Conservation (phyloP, 2,888 invertebrate species). For the Tenthredo notha region DNA sequence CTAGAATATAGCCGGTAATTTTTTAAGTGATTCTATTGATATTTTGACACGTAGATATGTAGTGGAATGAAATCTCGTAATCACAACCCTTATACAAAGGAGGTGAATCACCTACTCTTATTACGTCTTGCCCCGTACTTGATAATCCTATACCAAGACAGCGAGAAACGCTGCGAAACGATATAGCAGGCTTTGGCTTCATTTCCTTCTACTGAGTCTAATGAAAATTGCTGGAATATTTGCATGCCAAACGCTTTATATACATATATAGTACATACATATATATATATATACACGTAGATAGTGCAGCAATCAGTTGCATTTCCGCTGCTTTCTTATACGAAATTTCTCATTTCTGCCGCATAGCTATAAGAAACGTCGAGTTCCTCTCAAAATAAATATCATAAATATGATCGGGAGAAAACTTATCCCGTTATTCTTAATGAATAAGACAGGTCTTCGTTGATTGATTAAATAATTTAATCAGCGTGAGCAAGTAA, state of each 20-base stretch:
- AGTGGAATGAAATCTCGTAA: neutral
- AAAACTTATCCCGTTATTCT: neutral
- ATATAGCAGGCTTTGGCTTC: constrained; percentile 36
- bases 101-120: constrained; percentile 4
- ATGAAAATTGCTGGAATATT: constrained; percentile 49
- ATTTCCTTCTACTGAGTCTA: constrained; percentile 23
- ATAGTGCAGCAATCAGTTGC: constrained; percentile 23
- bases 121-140: neutral
- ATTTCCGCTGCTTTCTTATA: constrained; percentile 5
- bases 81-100: neutral
- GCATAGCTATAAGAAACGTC: neutral
- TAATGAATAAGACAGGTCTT: neutral
- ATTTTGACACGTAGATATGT: neutral
- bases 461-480: neutral
- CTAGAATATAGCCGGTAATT: neutral
- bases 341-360: neutral
- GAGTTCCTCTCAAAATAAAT: neutral
- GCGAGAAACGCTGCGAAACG: constrained; percentile 25
- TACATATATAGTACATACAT: neutral
- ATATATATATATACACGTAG: neutral
- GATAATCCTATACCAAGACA: constrained; percentile 11
- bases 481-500: constrained; percentile 1
- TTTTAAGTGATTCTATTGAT: neutral
- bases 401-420: neutral
- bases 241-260: constrained; percentile 38